phyloP scores from a whole-genome alignment of 2,797 vertebrate species.

The Hydrolagus colliei region DNA sequence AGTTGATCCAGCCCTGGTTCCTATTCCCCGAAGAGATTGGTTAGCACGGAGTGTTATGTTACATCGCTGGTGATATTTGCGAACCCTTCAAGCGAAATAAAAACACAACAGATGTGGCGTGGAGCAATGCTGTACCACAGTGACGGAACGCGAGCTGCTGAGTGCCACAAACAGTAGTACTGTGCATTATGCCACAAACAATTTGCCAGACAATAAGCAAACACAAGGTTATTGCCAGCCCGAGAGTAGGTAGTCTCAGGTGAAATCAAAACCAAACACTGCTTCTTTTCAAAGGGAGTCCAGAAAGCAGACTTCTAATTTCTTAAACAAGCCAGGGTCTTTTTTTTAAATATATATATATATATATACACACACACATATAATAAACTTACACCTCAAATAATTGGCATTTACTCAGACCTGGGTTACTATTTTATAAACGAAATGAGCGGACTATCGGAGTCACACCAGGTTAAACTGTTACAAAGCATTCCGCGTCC shows the following conservation, averaged over 20 bases:
- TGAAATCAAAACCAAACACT: not conserved
- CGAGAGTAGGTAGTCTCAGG: not conserved
- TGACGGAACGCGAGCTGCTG: not conserved
- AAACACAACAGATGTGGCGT: not conserved
- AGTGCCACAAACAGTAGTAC: not conserved
- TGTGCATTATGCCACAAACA: too few relatives aligned
- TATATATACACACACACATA: too few relatives aligned
- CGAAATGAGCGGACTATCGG: too few relatives aligned
- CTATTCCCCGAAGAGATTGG: conserved; percentile 13
- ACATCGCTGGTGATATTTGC: conserved; percentile 11
- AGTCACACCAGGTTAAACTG: too few relatives aligned
- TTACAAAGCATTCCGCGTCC: too few relatives aligned
- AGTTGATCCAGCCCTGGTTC: conserved; percentile 15
- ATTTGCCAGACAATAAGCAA: not conserved
- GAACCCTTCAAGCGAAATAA: not conserved
- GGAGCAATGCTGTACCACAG: not conserved
- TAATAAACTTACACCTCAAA: too few relatives aligned
- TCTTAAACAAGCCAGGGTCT: too few relatives aligned
- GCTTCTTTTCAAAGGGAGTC: not conserved
- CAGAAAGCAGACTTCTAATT: too few relatives aligned
- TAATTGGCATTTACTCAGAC: too few relatives aligned
- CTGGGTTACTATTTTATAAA: too few relatives aligned
- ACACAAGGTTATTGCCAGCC: not conserved
- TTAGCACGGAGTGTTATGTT: conserved; percentile 3
- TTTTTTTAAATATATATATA: too few relatives aligned